Percentiles rank a stretch among this genome's conserved stretches.
Conservation (phyloP, 37 sponge, comb jelly and placozoan species). For the Haliclona indistincta region DNA sequence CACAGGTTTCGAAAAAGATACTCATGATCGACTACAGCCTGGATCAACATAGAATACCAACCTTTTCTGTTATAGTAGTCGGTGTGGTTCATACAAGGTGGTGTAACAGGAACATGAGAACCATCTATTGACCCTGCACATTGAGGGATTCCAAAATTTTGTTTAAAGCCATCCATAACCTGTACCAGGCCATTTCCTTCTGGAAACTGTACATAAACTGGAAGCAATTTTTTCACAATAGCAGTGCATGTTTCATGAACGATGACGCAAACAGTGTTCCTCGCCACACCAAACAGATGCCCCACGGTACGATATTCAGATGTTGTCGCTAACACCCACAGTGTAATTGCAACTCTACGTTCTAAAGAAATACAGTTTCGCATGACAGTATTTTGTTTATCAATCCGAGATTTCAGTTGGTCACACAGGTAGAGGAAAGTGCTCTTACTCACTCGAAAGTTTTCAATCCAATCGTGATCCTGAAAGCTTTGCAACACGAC, state of each 20-base stretch:
- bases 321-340: constrained; percentile 17
- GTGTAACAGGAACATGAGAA: constrained; percentile 25
- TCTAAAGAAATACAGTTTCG: constrained; percentile 7
- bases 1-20: constrained; percentile 4
- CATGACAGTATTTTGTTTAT: constrained; percentile 1
- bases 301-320: constrained; percentile 23
- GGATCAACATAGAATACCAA: constrained; percentile 33
- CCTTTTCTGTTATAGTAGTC: constrained; percentile 42
- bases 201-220: constrained; percentile 11
- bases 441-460: constrained; percentile 20
- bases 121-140: constrained; percentile 50
- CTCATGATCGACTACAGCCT: constrained; percentile 28
- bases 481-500: constrained; percentile 19
- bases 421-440: constrained; percentile 16
- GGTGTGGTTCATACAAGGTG: constrained; percentile 12
- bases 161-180: constrained; percentile 6
- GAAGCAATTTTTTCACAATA: constrained; percentile 12
- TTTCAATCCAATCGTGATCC: constrained; percentile 27
- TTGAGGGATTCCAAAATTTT: constrained; percentile 13
- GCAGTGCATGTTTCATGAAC: constrained; percentile 30
- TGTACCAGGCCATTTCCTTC: neutral
- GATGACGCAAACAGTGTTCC: constrained; percentile 25
- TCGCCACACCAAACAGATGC: constrained; percentile 44
- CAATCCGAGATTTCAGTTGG: constrained; percentile 4
- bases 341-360: constrained; percentile 24